phyloP scores from a whole-genome alignment of 1,140 invertebrate species.

The Dendroctonus valens region DNA sequence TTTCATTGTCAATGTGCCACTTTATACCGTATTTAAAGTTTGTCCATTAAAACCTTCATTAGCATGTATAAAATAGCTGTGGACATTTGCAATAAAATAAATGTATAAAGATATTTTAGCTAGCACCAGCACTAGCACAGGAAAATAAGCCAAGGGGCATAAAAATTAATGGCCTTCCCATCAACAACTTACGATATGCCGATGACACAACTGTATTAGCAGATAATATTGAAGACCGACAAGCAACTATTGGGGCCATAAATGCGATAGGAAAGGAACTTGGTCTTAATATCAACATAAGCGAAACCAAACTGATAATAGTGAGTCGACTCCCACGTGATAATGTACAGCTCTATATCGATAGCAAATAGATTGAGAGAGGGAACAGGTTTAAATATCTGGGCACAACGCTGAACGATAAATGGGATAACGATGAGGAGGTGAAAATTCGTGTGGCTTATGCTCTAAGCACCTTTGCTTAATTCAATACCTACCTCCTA shows the following conservation, averaged over 20 bases:
- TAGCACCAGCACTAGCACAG: no score
- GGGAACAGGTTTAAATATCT: conserved; percentile 1
- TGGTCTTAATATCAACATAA: no score
- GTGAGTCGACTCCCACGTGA: background rate
- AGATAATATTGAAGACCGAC: background rate
- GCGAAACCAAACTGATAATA: background rate
- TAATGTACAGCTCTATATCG: background rate
- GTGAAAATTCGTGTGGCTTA: background rate
- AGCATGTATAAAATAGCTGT: no score
- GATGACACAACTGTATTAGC: no score
- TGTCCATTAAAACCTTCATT: no score
- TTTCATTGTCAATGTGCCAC: no score
- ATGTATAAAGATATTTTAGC: no score
- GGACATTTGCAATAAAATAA: no score
- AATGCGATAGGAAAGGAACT: background rate
- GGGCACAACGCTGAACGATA: background rate
- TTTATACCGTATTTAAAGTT: no score
- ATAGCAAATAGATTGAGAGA: background rate
- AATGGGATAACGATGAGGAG: background rate
- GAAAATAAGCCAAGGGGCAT: background rate
- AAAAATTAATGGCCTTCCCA: background rate
- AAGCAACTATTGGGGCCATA: background rate
- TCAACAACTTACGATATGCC: background rate
- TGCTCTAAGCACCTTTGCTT: no score
- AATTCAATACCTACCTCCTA: background rate